phyloP scores from a whole-genome alignment of 2,113 vertebrate genomes.

The Grammomys dolichurus region DNA sequence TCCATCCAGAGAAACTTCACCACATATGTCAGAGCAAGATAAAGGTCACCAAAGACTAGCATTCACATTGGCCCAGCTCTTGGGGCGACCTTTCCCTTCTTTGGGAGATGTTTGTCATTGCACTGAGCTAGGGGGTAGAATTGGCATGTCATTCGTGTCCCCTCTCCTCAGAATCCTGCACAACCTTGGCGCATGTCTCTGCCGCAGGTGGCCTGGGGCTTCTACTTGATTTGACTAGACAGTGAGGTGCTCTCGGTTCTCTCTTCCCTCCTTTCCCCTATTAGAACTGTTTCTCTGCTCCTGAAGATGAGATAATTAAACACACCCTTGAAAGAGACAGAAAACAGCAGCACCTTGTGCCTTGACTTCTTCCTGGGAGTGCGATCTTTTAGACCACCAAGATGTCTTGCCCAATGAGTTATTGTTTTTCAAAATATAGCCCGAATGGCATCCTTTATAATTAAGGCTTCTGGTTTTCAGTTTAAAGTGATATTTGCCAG shows the following conservation, averaged over 20 bases:
- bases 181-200: background rate
- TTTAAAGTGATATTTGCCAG: conserved; percentile 75
- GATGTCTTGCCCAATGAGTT: conserved; percentile 68
- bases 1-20: conserved; percentile 29
- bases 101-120: background rate
- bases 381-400: conserved; percentile 35
- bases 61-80: background rate
- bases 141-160: too few relatives aligned
- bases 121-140: background rate
- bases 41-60: background rate
- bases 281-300: conserved; percentile 50
- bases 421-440: conserved; percentile 71
- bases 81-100: background rate
- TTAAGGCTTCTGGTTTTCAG: conserved; percentile 71
- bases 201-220: background rate
- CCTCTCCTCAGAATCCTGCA: background rate
- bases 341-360: conserved; percentile 44
- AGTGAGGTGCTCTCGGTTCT: background rate
- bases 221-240: background rate
- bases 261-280: background rate
- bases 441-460: conserved; percentile 74
- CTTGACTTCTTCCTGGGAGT: conserved; percentile 31
- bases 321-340: conserved; percentile 56
- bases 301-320: conserved; percentile 64
- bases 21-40: background rate